These are phyloP conservation scores for Meloidogyne chitwoodi DNA, from an alignment of 1,140 invertebrate genomes.

Conservation along the genomic window DNA sequence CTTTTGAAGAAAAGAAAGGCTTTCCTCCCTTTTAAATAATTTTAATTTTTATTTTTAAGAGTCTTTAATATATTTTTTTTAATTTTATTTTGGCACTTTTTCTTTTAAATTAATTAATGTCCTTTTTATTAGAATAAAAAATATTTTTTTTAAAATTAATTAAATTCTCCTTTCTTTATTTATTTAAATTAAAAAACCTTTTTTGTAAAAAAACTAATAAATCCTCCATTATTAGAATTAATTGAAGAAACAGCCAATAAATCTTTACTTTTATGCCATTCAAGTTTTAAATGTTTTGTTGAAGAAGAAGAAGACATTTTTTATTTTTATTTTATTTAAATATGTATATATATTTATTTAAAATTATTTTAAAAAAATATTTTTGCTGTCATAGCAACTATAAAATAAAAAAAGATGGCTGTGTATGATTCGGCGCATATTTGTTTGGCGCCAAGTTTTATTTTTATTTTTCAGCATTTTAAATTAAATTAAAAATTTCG, in stretches of 20 bases:
- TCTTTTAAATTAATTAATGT: too few relatives aligned
- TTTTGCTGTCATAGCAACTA: not conserved
- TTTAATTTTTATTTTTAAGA: too few relatives aligned
- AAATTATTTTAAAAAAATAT: not conserved
- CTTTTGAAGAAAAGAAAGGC: conserved; percentile 72
- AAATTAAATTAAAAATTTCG: too few relatives aligned
- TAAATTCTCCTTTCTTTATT: too few relatives aligned
- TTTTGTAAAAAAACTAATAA: conserved; percentile 81
- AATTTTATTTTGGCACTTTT: not conserved
- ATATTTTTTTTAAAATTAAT: too few relatives aligned
- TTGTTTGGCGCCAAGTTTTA: too few relatives aligned
- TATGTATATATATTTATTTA: not conserved
- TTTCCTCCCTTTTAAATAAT: conserved; percentile 66
- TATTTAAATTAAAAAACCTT: conserved; percentile 64
- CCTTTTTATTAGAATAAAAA: too few relatives aligned
- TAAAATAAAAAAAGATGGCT: too few relatives aligned
- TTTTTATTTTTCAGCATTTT: too few relatives aligned
- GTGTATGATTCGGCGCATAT: too few relatives aligned
- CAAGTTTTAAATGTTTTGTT: conserved; percentile 62
- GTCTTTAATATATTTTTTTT: not conserved
- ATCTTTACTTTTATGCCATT: conserved; percentile 75
- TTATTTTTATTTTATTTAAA: not conserved
- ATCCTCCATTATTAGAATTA: conserved; percentile 80
- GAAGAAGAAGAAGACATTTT: not conserved
- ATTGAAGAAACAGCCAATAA: conserved; percentile 78